Evolutionary conservation across 2,113 vertebrate genomes (phyloP).

Genomic region (Chaetops frenatus): DNA sequence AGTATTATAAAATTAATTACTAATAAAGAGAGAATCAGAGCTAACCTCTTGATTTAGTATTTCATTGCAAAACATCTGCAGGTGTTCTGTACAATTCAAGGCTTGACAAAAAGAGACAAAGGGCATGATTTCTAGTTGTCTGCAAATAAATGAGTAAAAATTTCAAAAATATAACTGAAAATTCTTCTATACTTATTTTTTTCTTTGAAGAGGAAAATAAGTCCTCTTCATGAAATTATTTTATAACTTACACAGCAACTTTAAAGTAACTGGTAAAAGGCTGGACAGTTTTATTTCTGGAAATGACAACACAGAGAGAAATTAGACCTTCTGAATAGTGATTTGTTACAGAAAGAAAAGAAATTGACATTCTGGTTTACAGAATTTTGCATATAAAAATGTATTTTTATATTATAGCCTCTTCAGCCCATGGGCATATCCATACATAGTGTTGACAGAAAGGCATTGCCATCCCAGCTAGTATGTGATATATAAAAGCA

Average conservation of each 20-base stretch:
- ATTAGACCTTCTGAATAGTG: not conserved
- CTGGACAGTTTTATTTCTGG: not conserved
- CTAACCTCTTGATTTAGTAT: not conserved
- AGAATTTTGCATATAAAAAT: not conserved
- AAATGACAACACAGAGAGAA: not conserved
- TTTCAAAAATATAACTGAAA: not conserved
- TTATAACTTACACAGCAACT: not conserved
- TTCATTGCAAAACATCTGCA: not conserved
- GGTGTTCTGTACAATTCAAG: fast-evolving
- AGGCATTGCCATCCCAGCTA: not conserved
- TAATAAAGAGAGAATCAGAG: not conserved
- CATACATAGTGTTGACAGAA: not conserved
- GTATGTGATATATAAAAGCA: not conserved
- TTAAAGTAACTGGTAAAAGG: not conserved
- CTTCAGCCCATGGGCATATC: not conserved
- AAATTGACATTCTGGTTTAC: not conserved
- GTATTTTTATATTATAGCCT: not conserved
- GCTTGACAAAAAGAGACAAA: not conserved
- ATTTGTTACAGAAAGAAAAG: not conserved
- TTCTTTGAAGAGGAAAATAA: not conserved
- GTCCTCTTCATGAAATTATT: not conserved
- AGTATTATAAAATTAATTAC: not conserved
- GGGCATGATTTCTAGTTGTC: not conserved
- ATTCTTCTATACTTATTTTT: not conserved
- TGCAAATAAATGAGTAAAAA: not conserved